These are phyloP conservation scores for Biston betularia DNA, from an alignment of 2,888 invertebrate genomes.

Conservation along the genomic window DNA sequence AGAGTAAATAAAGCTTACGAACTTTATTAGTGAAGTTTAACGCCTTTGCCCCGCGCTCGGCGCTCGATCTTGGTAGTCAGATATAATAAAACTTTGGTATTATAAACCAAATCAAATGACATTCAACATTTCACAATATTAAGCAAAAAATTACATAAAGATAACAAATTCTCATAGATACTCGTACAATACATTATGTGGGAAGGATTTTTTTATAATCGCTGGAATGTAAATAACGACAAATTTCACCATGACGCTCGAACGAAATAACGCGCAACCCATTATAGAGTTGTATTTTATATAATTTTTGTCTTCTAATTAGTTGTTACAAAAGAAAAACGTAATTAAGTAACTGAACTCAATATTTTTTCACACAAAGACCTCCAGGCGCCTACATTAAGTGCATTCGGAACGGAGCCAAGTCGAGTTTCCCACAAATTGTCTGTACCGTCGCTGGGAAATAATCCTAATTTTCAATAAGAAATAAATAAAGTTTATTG, in stretches of 20 bases:
- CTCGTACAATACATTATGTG: background rate
- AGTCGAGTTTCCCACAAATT: conserved; percentile 68
- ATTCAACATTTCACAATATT: background rate
- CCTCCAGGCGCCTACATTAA: conserved; percentile 43
- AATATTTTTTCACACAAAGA: conserved; percentile 56
- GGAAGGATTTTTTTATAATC: background rate
- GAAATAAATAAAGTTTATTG: conserved; percentile 55
- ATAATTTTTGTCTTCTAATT: conserved; percentile 32
- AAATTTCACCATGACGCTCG: background rate
- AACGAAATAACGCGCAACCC: background rate
- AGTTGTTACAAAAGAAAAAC: conserved; percentile 37
- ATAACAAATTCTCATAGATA: background rate
- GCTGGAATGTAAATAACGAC: background rate
- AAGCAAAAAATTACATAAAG: background rate
- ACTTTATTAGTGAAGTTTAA: background rate
- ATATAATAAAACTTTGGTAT: background rate
- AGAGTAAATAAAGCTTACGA: background rate
- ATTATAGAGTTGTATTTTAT: conserved; percentile 5
- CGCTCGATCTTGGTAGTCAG: too few relatives aligned
- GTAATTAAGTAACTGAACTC: conserved; percentile 51
- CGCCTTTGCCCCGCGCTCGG: too few relatives aligned
- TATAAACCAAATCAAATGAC: background rate
- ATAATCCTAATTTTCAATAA: conserved; percentile 59
- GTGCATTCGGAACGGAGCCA: conserved; percentile 57
- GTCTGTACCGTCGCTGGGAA: conserved; percentile 60